A percentile compares a stretch with the other conserved stretches of the same genome.
These are phyloP conservation scores for Phycodurus eques DNA, from an alignment of 2,113 vertebrate species.

Conservation along the genomic window DNA sequence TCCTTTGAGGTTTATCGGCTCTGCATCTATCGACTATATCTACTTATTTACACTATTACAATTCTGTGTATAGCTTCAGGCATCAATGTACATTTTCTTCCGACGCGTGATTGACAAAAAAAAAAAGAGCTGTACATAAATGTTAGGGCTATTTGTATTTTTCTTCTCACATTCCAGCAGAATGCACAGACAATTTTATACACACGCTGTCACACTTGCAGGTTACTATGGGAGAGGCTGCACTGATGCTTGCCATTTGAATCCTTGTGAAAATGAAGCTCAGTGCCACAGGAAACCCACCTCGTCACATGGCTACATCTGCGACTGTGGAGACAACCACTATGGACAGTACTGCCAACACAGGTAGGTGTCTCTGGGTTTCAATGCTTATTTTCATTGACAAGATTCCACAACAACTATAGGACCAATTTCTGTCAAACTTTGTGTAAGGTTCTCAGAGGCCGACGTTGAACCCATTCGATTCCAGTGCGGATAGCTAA, in stretches of 20 bases:
- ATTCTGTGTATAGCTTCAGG: neutral
- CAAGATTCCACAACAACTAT: neutral
- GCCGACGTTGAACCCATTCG: neutral
- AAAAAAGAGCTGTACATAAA: neutral
- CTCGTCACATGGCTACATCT: conserved; percentile 84
- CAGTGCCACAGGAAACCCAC: conserved; percentile 84
- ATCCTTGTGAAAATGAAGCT: conserved; percentile 94
- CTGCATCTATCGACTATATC: neutral
- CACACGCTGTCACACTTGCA: conserved; percentile 38
- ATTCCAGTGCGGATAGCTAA: neutral
- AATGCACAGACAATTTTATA: neutral
- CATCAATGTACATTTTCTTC: neutral
- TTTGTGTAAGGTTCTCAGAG: neutral
- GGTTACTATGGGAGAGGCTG: conserved; percentile 91
- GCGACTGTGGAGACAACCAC: conserved; percentile 87
- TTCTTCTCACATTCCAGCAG: neutral
- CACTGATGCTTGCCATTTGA: conserved; percentile 87
- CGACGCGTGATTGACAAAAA: neutral
- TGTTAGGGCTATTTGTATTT: neutral
- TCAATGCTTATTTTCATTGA: neutral
- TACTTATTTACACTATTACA: neutral
- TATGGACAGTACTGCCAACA: conserved; percentile 96
- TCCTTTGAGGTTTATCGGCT: neutral
- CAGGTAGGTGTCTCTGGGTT: conserved; percentile 72
- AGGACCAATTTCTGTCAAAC: neutral